A percentile compares a stretch with the other conserved stretches of the same genome.
Conservation (phyloP, 2,888 invertebrate species). For the Drosophila villosipedis region DNA sequence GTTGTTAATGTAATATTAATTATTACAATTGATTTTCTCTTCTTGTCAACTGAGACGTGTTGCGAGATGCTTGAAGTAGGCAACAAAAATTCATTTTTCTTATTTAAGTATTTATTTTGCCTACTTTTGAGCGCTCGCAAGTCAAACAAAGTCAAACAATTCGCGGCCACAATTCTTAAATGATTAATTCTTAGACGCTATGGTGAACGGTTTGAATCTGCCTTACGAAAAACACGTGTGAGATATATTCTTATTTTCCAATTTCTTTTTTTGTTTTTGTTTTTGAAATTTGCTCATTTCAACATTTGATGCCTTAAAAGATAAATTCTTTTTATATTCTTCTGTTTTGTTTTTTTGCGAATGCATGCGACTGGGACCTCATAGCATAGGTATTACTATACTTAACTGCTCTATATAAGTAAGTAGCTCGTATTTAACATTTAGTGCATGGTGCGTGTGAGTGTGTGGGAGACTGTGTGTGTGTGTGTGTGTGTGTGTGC, state of each 20-base stretch:
- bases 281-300: constrained; percentile 67
- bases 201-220: constrained; percentile 50
- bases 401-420: constrained; percentile 42
- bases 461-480: constrained; percentile 19
- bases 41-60: constrained; percentile 41
- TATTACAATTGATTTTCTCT: constrained; percentile 8
- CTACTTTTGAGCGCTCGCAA: constrained; percentile 23
- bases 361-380: constrained; percentile 71
- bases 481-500: constrained; percentile 26
- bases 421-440: constrained; percentile 74
- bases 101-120: constrained; percentile 1
- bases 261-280: constrained; percentile 15
- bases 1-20: constrained; percentile 17
- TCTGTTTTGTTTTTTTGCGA: constrained; percentile 24
- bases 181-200: constrained; percentile 39
- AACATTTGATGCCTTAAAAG: constrained; percentile 63
- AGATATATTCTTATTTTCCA: constrained; percentile 37
- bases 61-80: constrained; percentile 18
- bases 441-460: constrained; percentile 60
- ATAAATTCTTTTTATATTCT: constrained; percentile 37
- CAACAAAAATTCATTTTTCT: neutral
- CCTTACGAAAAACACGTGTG: constrained; percentile 51
- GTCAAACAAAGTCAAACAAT: constrained; percentile 12
- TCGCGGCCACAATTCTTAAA: constrained; percentile 36
- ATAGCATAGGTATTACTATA: constrained; percentile 55